These are phyloP conservation scores for Alethe castanea DNA, from an alignment of 2,113 vertebrate genomes.

Conservation along the genomic window DNA sequence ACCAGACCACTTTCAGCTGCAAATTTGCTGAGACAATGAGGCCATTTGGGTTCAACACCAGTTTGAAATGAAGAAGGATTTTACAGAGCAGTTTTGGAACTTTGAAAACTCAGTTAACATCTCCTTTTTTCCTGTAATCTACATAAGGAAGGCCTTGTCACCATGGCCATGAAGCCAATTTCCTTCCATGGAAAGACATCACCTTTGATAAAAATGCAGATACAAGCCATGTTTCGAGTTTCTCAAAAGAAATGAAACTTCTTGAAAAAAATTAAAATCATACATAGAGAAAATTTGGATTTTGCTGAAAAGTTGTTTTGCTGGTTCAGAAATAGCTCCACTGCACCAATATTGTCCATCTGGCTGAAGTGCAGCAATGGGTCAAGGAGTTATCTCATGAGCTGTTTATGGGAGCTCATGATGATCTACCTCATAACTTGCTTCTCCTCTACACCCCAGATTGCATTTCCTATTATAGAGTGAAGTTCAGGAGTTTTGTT, in stretches of 20 bases:
- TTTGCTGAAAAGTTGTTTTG: not conserved
- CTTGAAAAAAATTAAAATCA: fast-evolving
- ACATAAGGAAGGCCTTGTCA: not conserved
- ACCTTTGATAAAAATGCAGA: not conserved
- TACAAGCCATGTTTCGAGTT: not conserved
- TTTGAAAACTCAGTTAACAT: not conserved
- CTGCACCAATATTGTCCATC: not conserved
- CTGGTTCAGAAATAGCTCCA: not conserved
- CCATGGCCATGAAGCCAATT: not conserved
- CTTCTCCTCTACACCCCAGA: not conserved
- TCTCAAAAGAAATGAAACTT: not conserved
- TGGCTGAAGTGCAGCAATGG: not conserved
- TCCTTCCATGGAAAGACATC: not conserved
- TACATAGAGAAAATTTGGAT: not conserved
- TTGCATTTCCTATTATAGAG: not conserved
- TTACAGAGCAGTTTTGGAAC: not conserved
- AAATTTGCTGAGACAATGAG: not conserved
- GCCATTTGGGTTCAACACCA: not conserved
- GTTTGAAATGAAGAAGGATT: not conserved
- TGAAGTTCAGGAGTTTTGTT: not conserved
- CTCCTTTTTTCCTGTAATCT: not conserved
- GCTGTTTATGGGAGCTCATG: not conserved
- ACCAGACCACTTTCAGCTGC: not conserved
- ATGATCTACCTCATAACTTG: not conserved
- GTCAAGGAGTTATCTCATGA: not conserved